Percentiles rank a stretch among this genome's conserved stretches.
These are phyloP conservation scores for Melinaea marsaeus DNA, from an alignment of 2,888 invertebrate species.

Conservation along the genomic window DNA sequence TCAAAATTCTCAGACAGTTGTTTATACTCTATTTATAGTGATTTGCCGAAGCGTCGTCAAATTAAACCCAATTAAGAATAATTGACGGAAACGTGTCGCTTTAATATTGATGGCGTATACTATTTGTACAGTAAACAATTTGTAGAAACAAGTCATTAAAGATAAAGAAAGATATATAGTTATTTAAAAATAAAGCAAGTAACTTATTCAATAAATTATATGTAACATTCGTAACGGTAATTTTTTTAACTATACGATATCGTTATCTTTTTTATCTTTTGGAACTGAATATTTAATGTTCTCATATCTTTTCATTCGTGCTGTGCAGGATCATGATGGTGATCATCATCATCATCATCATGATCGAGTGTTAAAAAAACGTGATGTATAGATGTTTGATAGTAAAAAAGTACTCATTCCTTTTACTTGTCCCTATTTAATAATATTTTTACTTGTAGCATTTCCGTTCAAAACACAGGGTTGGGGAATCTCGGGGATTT, in stretches of 20 bases:
- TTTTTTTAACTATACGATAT: no score
- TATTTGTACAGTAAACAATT: conserved; percentile 2
- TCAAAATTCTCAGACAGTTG: conserved; percentile 22
- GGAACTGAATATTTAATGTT: no score
- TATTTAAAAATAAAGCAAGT: no score
- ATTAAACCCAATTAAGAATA: conserved; percentile 33
- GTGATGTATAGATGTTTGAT: no score
- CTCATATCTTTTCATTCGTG: no score
- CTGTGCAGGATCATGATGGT: no score
- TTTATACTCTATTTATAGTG: conserved; percentile 25
- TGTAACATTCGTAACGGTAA: no score
- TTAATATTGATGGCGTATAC: conserved; percentile 17
- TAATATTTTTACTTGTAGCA: conserved; percentile 31
- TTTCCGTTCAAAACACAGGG: conserved; percentile 30
- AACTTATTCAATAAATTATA: no score
- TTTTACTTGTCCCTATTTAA: conserved; percentile 32
- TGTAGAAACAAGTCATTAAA: conserved; percentile 1
- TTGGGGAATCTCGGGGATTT: conserved; percentile 46
- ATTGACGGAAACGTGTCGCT: conserved; percentile 29
- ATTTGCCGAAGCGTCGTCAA: conserved; percentile 28
- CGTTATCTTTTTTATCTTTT: no score
- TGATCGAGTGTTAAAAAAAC: no score
- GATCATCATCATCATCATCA: no score
- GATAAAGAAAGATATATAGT: background rate
- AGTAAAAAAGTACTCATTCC: conserved; percentile 11